A percentile compares a stretch with the other conserved stretches of the same genome.
Evolutionary conservation across 1,140 invertebrate genomes (phyloP).

Genomic region (Drosophila paulistorum): DNA sequence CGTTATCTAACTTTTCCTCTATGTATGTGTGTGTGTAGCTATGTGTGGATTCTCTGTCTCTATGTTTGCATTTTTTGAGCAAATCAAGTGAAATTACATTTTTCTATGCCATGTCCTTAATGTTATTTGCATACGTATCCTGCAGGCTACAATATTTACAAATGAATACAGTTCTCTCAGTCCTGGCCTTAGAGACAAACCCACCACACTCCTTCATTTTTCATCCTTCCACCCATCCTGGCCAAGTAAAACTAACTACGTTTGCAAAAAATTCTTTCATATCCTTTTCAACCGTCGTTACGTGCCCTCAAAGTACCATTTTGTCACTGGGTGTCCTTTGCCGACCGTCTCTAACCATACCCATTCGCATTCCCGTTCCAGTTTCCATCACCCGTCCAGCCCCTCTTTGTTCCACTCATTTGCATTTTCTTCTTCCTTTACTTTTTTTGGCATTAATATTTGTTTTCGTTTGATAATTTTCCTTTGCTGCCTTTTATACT

Average conservation of each 20-base stretch:
- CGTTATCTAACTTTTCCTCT: conserved; percentile 51
- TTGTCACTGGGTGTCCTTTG: conserved; percentile 60
- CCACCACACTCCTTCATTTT: not conserved
- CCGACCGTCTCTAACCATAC: conserved; percentile 18
- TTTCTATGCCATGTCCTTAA: conserved; percentile 73
- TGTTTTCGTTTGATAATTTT: conserved; percentile 82
- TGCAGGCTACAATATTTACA: conserved; percentile 78
- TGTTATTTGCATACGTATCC: conserved; percentile 81
- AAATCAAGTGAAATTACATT: conserved; percentile 81
- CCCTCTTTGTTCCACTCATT: conserved; percentile 56
- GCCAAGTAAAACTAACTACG: conserved; percentile 58
- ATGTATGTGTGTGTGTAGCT: conserved; percentile 23
- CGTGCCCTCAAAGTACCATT: conserved; percentile 80
- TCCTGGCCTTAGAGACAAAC: conserved; percentile 34
- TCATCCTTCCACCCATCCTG: not conserved
- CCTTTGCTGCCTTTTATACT: conserved; percentile 79
- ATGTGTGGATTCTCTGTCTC: conserved; percentile 25
- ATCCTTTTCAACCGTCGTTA: conserved; percentile 75
- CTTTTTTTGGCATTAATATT: conserved; percentile 69
- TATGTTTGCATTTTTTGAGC: conserved; percentile 75
- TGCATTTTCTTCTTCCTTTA: conserved; percentile 54
- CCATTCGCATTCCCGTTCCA: conserved; percentile 1
- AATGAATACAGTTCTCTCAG: conserved; percentile 57
- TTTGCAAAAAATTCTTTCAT: conserved; percentile 78
- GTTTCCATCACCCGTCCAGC: not conserved